Percentiles rank a stretch among this genome's conserved stretches.
These are phyloP conservation scores for Podiceps cristatus DNA, from an alignment of 2,113 vertebrate species.

Conservation along the genomic window DNA sequence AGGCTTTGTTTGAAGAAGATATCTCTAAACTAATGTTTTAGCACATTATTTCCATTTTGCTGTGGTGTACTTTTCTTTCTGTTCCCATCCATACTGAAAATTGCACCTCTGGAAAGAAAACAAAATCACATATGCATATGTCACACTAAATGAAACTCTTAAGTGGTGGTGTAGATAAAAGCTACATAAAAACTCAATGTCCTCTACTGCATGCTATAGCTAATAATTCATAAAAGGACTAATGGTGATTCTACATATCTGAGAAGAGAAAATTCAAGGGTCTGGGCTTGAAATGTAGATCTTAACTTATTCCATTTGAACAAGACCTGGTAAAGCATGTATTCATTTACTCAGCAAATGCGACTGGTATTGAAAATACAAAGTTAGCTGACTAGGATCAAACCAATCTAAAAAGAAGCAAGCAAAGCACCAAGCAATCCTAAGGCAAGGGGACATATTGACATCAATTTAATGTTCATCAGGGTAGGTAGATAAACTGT, in stretches of 20 bases:
- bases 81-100: not conserved
- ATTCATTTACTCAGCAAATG: not conserved
- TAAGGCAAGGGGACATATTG: not conserved
- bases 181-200: not conserved
- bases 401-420: not conserved
- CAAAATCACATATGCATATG: not conserved
- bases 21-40: not conserved
- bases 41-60: not conserved
- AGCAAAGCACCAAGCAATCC: not conserved
- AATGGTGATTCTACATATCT: not conserved
- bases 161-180: not conserved
- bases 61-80: not conserved
- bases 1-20: not conserved
- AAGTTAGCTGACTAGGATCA: not conserved
- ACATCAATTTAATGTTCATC: not conserved
- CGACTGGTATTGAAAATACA: not conserved
- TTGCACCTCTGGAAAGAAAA: not conserved
- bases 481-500: not conserved
- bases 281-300: not conserved
- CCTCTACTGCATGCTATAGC: not conserved
- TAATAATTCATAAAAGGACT: not conserved
- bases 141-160: not conserved
- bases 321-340: not conserved
- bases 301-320: not conserved
- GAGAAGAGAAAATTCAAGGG: not conserved